These are phyloP conservation scores for Pachyramphus minor DNA, from an alignment of 2,113 vertebrate species.

Conservation along the genomic window DNA sequence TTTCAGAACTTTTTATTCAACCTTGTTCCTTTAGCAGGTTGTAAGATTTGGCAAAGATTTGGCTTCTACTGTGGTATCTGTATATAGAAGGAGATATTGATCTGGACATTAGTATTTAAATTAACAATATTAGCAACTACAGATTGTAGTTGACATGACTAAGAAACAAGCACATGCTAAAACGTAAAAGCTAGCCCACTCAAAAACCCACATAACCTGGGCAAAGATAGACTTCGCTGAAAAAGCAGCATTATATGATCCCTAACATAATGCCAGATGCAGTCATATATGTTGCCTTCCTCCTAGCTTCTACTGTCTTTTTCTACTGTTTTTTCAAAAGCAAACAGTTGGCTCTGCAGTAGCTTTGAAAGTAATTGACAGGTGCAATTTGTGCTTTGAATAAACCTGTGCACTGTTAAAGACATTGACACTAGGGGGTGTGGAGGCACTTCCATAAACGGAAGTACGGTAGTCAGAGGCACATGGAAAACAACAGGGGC, in stretches of 20 bases:
- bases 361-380: neutral
- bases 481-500: neutral
- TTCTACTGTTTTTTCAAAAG: neutral
- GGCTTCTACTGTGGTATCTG: neutral
- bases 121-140: neutral
- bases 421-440: neutral
- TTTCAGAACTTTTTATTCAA: neutral
- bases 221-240: neutral
- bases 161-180: neutral
- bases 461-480: neutral
- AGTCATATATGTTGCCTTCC: neutral
- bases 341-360: neutral
- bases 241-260: neutral
- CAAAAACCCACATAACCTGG: neutral
- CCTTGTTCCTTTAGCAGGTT: neutral
- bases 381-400: neutral
- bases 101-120: neutral
- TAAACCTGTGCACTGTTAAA: neutral
- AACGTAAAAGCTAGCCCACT: neutral
- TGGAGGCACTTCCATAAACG: neutral
- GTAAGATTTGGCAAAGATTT: neutral
- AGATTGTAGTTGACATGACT: neutral
- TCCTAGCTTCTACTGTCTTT: neutral
- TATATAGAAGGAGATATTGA: neutral
- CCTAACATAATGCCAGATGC: neutral